These are phyloP conservation scores for Cercopithecus mitis DNA, from an alignment of 2,797 vertebrate species.

Conservation along the genomic window DNA sequence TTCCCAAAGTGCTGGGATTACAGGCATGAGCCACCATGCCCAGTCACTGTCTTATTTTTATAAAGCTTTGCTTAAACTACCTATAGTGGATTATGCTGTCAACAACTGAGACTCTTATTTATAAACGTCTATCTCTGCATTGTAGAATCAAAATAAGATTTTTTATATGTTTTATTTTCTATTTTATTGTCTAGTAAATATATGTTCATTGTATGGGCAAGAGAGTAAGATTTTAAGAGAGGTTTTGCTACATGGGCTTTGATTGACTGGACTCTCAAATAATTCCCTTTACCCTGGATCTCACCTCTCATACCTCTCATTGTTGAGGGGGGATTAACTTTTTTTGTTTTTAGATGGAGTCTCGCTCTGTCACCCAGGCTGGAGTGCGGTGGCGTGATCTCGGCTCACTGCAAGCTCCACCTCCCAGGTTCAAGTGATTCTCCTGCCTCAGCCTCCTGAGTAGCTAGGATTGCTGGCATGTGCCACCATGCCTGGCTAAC, in stretches of 20 bases:
- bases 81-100: background rate
- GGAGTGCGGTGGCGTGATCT: no score
- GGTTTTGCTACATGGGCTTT: background rate
- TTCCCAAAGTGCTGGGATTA: no score
- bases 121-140: background rate
- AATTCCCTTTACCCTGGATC: background rate
- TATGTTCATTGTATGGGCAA: background rate
- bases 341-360: no score
- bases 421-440: no score
- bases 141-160: background rate
- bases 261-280: background rate
- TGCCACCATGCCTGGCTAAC: no score
- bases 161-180: background rate
- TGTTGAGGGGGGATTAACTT: fast-evolving
- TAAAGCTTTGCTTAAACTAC: background rate
- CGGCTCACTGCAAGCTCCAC: no score
- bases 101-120: background rate
- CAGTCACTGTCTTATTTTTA: background rate
- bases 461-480: no score
- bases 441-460: no score
- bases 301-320: background rate
- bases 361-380: no score
- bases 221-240: background rate
- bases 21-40: no score
- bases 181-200: background rate